Evolutionary conservation across 2,888 invertebrate genomes (phyloP).

Genomic region (Tanaodytes sp.): DNA sequence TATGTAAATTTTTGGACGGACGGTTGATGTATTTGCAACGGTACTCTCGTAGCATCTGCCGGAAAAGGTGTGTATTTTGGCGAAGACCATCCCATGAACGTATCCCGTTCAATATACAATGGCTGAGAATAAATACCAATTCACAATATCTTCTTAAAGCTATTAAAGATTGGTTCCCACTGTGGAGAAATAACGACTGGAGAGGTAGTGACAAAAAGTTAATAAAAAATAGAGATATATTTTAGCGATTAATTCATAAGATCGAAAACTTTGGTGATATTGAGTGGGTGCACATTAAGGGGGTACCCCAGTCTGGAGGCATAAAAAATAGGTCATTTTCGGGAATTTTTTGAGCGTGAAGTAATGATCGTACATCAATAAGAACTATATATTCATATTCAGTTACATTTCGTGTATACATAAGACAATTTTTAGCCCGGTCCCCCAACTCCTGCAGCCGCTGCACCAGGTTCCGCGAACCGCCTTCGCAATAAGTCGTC

Average conservation of each 20-base stretch:
- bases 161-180: neutral
- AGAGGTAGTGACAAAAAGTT: neutral
- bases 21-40: neutral
- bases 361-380: neutral
- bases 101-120: neutral
- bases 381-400: neutral
- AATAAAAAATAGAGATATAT: no score
- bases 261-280: no score
- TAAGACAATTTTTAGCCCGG: neutral
- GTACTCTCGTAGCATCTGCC: neutral
- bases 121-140: neutral
- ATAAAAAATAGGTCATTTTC: slow-evolving; percentile 2
- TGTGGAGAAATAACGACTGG: neutral
- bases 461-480: neutral
- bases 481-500: neutral
- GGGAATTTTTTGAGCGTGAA: neutral
- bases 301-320: no score
- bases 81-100: neutral
- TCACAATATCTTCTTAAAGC: neutral
- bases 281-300: no score
- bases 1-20: neutral
- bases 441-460: slow-evolving; percentile 5
- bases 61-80: neutral
- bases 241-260: no score
- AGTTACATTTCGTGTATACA: neutral